A percentile compares a stretch with the other conserved stretches of the same genome.
These are phyloP conservation scores for Drosophila flavopinicola DNA, from an alignment of 2,888 invertebrate species.

Conservation along the genomic window DNA sequence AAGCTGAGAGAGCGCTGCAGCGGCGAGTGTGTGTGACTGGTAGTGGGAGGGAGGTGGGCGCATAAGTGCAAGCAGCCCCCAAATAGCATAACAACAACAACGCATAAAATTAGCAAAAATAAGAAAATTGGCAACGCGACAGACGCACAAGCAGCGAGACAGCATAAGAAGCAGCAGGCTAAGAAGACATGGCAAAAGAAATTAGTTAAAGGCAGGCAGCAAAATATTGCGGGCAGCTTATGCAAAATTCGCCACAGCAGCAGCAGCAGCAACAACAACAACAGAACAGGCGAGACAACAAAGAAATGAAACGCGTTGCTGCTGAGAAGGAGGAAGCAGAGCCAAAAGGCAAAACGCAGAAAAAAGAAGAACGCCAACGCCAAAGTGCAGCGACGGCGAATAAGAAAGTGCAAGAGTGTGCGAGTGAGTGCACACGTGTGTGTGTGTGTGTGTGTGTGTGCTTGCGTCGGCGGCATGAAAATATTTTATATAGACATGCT, in stretches of 20 bases:
- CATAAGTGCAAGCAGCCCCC: conserved; percentile 72
- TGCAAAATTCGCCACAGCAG: conserved; percentile 60
- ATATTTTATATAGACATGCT: conserved; percentile 52
- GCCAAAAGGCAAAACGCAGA: conserved; percentile 68
- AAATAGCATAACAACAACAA: conserved; percentile 57
- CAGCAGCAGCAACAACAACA: conserved; percentile 28
- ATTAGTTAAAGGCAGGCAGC: conserved; percentile 34
- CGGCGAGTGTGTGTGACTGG: conserved; percentile 1
- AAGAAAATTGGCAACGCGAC: conserved; percentile 59
- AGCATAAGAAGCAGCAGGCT: no score
- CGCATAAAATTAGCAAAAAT: conserved; percentile 64
- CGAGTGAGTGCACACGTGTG: neutral
- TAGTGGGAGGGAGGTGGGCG: conserved; percentile 24
- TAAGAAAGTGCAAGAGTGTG: conserved; percentile 65
- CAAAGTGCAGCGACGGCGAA: conserved; percentile 66
- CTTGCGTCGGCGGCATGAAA: conserved; percentile 68
- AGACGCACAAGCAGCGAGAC: conserved; percentile 26
- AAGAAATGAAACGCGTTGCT: conserved; percentile 61
- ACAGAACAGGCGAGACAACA: conserved; percentile 72
- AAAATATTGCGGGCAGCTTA: conserved; percentile 51
- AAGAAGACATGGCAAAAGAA: conserved; percentile 37
- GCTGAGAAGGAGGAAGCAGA: conserved; percentile 57
- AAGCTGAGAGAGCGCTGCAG: conserved; percentile 30
- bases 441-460: conserved; percentile 15
- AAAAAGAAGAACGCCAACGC: conserved; percentile 72